phyloP scores from a whole-genome alignment of 2,888 invertebrate species.

The Cantharis rufa region DNA sequence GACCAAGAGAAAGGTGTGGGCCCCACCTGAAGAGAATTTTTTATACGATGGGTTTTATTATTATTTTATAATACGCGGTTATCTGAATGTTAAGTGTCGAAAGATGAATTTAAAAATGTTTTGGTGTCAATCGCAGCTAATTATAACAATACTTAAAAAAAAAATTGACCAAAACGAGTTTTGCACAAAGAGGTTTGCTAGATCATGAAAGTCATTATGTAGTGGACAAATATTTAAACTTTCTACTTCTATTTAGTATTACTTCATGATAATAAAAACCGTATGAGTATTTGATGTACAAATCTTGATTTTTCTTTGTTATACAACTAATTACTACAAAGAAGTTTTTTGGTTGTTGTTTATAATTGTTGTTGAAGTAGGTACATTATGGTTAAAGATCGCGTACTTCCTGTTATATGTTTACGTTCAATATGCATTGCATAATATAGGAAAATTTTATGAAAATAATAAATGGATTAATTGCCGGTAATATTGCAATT shows the following conservation, averaged over 20 bases:
- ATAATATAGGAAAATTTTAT: background rate
- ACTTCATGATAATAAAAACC: slow-evolving; percentile 25
- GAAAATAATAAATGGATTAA: background rate
- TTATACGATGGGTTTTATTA: background rate
- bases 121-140: background rate
- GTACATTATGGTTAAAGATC: background rate
- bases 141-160: background rate
- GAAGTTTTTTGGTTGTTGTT: background rate
- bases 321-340: background rate
- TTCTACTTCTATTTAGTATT: slow-evolving; percentile 22
- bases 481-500: background rate
- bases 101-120: background rate
- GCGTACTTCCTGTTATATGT: background rate
- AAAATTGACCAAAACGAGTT: background rate
- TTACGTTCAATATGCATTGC: background rate
- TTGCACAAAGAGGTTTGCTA: background rate
- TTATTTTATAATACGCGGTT: background rate
- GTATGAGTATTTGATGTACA: slow-evolving; percentile 2
- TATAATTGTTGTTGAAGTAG: background rate
- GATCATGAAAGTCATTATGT: slow-evolving; percentile 19
- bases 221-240: slow-evolving; percentile 29
- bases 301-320: background rate
- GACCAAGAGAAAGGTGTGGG: slow-evolving; percentile 20
- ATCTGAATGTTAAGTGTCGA: background rate
- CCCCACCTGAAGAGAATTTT: slow-evolving; percentile 17